phyloP scores from a whole-genome alignment of 2,888 invertebrate genomes.

The Cryptosula pallasiana region DNA sequence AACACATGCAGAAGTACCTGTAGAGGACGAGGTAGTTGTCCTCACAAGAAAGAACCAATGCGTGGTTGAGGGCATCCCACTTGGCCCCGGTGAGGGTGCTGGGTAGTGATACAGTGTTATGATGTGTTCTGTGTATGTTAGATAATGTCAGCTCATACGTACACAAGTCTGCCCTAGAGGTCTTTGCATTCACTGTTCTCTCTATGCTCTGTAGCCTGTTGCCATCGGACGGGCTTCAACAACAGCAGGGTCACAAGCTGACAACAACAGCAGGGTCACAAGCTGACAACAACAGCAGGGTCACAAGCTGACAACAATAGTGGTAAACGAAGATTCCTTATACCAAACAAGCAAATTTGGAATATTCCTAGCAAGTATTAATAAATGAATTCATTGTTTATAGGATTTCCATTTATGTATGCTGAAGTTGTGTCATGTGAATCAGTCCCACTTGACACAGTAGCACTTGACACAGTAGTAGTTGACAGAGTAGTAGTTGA shows the following conservation, averaged over 20 bases:
- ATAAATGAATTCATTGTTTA: too few relatives aligned
- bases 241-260: background rate
- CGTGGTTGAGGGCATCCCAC: background rate
- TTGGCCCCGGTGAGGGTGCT: background rate
- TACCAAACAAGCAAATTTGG: too few relatives aligned
- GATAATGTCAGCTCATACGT: conserved; percentile 9
- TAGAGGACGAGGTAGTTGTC: conserved; percentile 16
- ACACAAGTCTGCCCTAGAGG: conserved; percentile 13
- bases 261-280: background rate
- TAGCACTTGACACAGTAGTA: too few relatives aligned
- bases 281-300: background rate
- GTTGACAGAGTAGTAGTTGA: too few relatives aligned
- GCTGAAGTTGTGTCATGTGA: too few relatives aligned
- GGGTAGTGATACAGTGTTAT: conserved; percentile 9
- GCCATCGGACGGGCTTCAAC: conserved; percentile 4
- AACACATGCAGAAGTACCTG: background rate
- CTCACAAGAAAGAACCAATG: conserved; percentile 12
- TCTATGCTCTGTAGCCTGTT: conserved; percentile 2
- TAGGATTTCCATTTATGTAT: too few relatives aligned
- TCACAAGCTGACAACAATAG: background rate
- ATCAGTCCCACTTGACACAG: too few relatives aligned
- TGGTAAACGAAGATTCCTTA: too few relatives aligned
- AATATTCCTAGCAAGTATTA: too few relatives aligned
- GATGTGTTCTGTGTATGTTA: conserved; percentile 17
- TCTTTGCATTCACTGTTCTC: conserved; percentile 17